A percentile compares a stretch with the other conserved stretches of the same genome.
Evolutionary conservation across 1,140 invertebrate genomes (phyloP).

Genomic region (Lanistes nyassanus): DNA sequence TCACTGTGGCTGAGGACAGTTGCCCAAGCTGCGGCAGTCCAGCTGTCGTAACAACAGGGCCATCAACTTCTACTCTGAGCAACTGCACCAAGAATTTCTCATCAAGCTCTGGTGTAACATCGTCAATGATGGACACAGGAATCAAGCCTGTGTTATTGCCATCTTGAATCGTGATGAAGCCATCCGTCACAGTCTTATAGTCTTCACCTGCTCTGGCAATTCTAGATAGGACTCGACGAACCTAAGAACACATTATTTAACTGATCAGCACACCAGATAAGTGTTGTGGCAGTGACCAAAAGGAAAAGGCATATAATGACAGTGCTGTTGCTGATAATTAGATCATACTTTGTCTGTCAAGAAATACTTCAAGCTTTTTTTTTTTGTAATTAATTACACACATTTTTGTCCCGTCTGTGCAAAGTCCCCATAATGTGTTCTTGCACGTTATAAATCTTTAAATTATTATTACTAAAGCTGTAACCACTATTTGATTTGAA

Average conservation of each 20-base stretch:
- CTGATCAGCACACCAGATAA: neutral
- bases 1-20: conserved; percentile 40
- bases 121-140: conserved; percentile 50
- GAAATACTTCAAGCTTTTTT: too few relatives aligned
- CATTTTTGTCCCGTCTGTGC: too few relatives aligned
- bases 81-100: conserved; percentile 57
- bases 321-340: neutral
- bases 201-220: conserved; percentile 51
- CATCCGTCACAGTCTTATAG: conserved; percentile 47
- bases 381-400: too few relatives aligned
- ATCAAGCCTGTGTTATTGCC: conserved; percentile 43
- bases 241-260: neutral
- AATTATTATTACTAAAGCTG: too few relatives aligned
- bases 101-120: conserved; percentile 59
- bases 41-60: conserved; percentile 33
- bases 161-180: conserved; percentile 48
- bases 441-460: too few relatives aligned
- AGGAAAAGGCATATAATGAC: too few relatives aligned
- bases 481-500: too few relatives aligned
- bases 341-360: too few relatives aligned
- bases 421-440: too few relatives aligned
- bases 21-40: conserved; percentile 53
- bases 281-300: too few relatives aligned
- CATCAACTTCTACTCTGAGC: conserved; percentile 49
- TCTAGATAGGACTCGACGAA: conserved; percentile 17